A percentile compares a stretch with the other conserved stretches of the same genome.
Evolutionary conservation across 2,888 invertebrate species (phyloP).

Genomic region (Nezara viridula): DNA sequence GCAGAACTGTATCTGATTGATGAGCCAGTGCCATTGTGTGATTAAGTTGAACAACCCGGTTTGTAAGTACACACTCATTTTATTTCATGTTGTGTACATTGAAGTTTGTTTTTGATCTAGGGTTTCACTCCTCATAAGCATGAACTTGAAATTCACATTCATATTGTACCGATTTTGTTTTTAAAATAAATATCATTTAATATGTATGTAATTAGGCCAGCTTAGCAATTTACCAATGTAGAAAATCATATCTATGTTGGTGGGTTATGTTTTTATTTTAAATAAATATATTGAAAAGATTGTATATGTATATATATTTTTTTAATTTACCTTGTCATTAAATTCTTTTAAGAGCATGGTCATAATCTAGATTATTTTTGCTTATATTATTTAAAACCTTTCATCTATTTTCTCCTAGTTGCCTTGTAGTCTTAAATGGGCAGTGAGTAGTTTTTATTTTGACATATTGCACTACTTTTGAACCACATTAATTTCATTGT

Average conservation of each 20-base stretch:
- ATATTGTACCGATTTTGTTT: slow-evolving; percentile 54
- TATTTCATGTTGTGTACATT: slow-evolving; percentile 58
- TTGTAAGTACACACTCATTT: slow-evolving; percentile 57
- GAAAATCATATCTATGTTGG: slow-evolving; percentile 38
- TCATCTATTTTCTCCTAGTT: background rate
- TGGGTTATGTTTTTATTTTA: slow-evolving; percentile 46
- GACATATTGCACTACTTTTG: slow-evolving; percentile 22
- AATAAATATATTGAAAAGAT: slow-evolving; percentile 49
- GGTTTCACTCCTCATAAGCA: slow-evolving; percentile 52
- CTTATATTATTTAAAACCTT: slow-evolving; percentile 30
- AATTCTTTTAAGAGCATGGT: slow-evolving; percentile 29
- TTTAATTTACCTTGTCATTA: slow-evolving; percentile 37
- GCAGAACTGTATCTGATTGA: slow-evolving; percentile 53
- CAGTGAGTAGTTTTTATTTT: slow-evolving; percentile 13
- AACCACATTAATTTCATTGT: background rate
- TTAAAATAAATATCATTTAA: slow-evolving; percentile 2
- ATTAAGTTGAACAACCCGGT: slow-evolving; percentile 51
- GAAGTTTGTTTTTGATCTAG: slow-evolving; percentile 52
- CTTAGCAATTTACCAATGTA: slow-evolving; percentile 35
- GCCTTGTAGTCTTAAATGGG: slow-evolving; percentile 33
- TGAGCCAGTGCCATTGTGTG: slow-evolving; percentile 54
- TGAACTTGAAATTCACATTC: slow-evolving; percentile 57
- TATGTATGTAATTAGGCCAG: slow-evolving; percentile 37
- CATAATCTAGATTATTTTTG: slow-evolving; percentile 20
- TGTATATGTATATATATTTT: slow-evolving; percentile 47